Base-by-base conservation (phyloP, 2,797 vertebrate genomes). In the Saxicola maurus region DNA sequence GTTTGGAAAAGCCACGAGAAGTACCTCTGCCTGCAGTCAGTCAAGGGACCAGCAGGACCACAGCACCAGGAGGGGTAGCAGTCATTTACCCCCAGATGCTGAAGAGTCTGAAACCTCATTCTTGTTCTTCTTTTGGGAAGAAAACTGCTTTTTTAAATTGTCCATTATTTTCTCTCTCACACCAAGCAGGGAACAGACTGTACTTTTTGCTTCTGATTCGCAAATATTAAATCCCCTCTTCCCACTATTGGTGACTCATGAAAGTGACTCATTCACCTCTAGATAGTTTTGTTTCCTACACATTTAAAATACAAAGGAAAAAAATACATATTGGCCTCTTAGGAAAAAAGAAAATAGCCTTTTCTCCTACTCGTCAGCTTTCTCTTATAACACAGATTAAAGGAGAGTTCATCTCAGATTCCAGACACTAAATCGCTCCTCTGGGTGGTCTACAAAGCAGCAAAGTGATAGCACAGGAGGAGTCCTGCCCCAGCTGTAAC, bases 241-340 rank as follows among this genome's bases (percentile, higher is more conserved):
- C 89, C 92, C 53, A 83, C 89, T 93, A n/a, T 77, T 83, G 52
- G 57, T 96, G 94, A 96, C 81, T 96, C 93, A 95, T 61, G 37
- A 53, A 79, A 90, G 79, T 95, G 95, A 95, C 48, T 95, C 95
- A 92, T 76, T 94, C 74, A 80, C 87, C 85, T 95, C 85, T 78
- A 87, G 31, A 83, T 67, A 67, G 67, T 67, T 87, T 89, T 67
- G 77, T 93, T 94, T 87, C n/a, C 45, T 56, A 35, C 52, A 73
- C 17, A 64, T 53, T 49, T 46, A 31, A 87, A 91, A 87, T 33
- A 53, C 23, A n/a, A 24, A 67, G n/a, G 4, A 25, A 37, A 52
- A 42, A 53, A 57, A 40, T 30, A 33, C 18, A 82, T 24, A 23
- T 11, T 45, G 33, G 23, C 28, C 52, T 55, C 55, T 46, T 18